Evolutionary conservation across 2,113 vertebrate species (phyloP).

Genomic region (Hylia prasina): DNA sequence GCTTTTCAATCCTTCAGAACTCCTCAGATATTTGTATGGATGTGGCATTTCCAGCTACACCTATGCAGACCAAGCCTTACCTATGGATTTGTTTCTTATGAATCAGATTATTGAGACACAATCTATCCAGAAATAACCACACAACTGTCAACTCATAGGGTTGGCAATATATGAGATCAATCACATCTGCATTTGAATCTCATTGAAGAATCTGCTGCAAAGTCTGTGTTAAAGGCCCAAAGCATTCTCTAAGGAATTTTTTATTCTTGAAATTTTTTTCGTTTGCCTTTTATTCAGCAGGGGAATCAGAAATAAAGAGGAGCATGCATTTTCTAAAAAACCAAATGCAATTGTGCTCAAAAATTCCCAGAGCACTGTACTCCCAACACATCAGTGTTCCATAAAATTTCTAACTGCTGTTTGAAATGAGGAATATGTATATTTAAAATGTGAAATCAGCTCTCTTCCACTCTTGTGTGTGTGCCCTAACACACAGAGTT

Average conservation of each 20-base stretch:
- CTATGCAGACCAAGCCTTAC: neutral
- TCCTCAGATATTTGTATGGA: neutral
- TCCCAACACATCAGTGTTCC: neutral
- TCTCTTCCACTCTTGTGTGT: neutral
- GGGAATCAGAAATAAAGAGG: neutral
- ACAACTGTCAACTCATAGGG: neutral
- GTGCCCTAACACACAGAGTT: neutral
- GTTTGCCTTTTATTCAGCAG: neutral
- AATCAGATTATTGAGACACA: neutral
- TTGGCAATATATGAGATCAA: neutral
- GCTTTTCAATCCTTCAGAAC: neutral
- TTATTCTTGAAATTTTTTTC: neutral
- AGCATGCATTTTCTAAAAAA: neutral
- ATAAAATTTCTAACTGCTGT: neutral
- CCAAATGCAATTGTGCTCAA: fast-evolving
- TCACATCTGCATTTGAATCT: neutral
- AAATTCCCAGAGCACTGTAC: neutral
- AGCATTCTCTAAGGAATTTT: neutral
- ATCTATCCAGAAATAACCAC: neutral
- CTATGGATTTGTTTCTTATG: neutral
- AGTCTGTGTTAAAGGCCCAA: neutral
- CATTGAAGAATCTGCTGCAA: neutral
- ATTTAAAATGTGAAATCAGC: neutral
- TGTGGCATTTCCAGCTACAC: neutral
- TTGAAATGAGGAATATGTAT: neutral